A percentile compares a stretch with the other conserved stretches of the same genome.
Conservation (phyloP, 2,888 invertebrate species). For the Sericinus montela region DNA sequence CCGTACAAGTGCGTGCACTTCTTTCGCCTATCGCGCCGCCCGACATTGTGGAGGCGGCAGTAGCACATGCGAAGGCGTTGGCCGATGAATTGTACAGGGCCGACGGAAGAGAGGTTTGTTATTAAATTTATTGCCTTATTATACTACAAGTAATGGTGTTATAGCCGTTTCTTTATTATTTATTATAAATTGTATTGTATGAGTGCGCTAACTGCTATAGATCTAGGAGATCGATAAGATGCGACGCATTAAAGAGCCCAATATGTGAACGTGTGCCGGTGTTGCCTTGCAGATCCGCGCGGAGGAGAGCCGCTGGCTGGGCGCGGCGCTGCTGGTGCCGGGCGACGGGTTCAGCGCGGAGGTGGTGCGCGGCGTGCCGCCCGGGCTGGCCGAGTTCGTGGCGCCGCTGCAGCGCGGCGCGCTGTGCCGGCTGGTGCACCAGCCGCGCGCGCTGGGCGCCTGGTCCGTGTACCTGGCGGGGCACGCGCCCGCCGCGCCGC, state of each 20-base stretch:
- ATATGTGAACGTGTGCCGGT: too few species aligned
- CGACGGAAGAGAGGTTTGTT: slow-evolving; percentile 89
- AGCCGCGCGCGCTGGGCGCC: slow-evolving; percentile 93
- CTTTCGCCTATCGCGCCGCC: slow-evolving; percentile 79
- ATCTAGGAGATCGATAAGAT: too few species aligned
- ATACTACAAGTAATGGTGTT: too few species aligned
- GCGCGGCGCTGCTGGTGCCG: slow-evolving; percentile 94
- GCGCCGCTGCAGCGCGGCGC: slow-evolving; percentile 90
- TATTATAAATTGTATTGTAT: too few species aligned
- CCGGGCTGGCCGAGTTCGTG: slow-evolving; percentile 92
- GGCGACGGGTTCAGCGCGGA: slow-evolving; percentile 99
- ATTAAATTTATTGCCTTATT: not conserved
- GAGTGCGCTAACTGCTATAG: too few species aligned
- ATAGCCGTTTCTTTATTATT: too few species aligned
- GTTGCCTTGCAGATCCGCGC: slow-evolving; percentile 81
- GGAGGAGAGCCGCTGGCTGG: slow-evolving; percentile 95
- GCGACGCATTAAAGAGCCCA: too few species aligned
- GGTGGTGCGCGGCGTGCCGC: slow-evolving; percentile 95
- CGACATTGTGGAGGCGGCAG: slow-evolving; percentile 83
- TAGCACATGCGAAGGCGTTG: slow-evolving; percentile 90
- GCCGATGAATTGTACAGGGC: slow-evolving; percentile 95
- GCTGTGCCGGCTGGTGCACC: slow-evolving; percentile 93
- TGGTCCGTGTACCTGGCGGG: slow-evolving; percentile 97
- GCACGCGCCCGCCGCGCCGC: slow-evolving; percentile 80
- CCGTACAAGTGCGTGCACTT: slow-evolving; percentile 93